Evolutionary conservation across 2,888 invertebrate genomes (phyloP).

Genomic region (Crepidodera aurea): DNA sequence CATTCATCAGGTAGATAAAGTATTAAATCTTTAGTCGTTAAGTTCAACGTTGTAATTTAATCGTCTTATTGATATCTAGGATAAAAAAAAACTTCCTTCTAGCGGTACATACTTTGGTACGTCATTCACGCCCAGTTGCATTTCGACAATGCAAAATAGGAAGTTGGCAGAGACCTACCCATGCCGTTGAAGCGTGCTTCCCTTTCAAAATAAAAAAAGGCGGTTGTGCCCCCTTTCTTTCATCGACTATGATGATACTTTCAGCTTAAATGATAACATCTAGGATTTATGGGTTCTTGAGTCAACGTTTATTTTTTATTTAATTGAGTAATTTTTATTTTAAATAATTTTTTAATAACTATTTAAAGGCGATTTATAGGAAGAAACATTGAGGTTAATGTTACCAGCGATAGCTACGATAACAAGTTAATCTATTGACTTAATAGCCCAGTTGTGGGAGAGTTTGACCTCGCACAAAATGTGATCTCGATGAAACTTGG

Average conservation of each 20-base stretch:
- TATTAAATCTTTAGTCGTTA: too few relatives aligned
- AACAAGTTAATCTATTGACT: too few relatives aligned
- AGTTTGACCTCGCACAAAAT: too few relatives aligned
- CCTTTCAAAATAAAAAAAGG: conserved; percentile 24
- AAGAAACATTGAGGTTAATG: too few relatives aligned
- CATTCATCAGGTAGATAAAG: too few relatives aligned
- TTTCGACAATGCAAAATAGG: conserved; percentile 44
- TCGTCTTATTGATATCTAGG: conserved; percentile 5
- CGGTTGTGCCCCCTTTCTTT: conserved; percentile 11
- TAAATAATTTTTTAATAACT: too few relatives aligned
- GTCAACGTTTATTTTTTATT: too few relatives aligned
- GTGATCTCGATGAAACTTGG: too few relatives aligned
- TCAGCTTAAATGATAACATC: conserved; percentile 1
- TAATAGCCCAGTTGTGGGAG: too few relatives aligned
- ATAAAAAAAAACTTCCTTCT: background rate
- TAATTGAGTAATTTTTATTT: too few relatives aligned
- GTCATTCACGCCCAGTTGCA: conserved; percentile 38
- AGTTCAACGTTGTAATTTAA: background rate
- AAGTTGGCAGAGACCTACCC: conserved; percentile 39
- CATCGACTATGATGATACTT: background rate
- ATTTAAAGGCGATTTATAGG: too few relatives aligned
- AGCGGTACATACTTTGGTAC: conserved; percentile 11
- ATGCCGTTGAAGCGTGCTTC: conserved; percentile 40
- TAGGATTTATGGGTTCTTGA: conserved; percentile 1
- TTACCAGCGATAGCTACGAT: too few relatives aligned